Percentiles rank a stretch among this genome's conserved stretches.
These are phyloP conservation scores for Caenorhabditis doughertyi DNA, from an alignment of 2,888 invertebrate species.

Conservation along the genomic window DNA sequence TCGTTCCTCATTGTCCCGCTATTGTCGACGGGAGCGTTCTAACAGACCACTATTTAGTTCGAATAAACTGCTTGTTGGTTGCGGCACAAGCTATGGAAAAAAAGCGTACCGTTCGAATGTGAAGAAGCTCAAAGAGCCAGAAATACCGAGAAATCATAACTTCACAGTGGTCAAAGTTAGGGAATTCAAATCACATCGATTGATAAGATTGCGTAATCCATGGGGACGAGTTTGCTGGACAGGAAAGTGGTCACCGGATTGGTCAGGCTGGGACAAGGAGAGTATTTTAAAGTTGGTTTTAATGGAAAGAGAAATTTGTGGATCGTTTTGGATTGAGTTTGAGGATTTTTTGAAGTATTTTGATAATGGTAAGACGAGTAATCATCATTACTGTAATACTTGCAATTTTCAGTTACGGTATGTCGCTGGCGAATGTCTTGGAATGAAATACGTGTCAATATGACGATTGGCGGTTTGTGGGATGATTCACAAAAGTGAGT, in stretches of 20 bases:
- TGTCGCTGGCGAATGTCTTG: neutral
- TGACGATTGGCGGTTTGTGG: neutral
- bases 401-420: neutral
- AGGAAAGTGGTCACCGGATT: neutral
- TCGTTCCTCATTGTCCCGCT: too few species aligned
- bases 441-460: neutral
- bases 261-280: too few species aligned
- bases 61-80: too few species aligned
- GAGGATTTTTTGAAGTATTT: neutral
- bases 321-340: constrained; percentile 3
- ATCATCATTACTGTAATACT: neutral
- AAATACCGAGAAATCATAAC: too few species aligned
- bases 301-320: too few species aligned
- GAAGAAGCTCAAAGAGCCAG: too few species aligned
- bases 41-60: too few species aligned
- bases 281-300: neutral
- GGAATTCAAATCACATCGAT: neutral
- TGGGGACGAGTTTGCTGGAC: neutral
- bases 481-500: neutral
- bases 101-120: too few species aligned
- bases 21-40: too few species aligned
- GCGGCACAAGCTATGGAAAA: too few species aligned
- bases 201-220: constrained; percentile 3
- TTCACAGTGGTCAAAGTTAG: neutral
- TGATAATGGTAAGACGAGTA: neutral